Evolutionary conservation across 1,140 invertebrate species (phyloP).

Genomic region (Ectropis grisescens): DNA sequence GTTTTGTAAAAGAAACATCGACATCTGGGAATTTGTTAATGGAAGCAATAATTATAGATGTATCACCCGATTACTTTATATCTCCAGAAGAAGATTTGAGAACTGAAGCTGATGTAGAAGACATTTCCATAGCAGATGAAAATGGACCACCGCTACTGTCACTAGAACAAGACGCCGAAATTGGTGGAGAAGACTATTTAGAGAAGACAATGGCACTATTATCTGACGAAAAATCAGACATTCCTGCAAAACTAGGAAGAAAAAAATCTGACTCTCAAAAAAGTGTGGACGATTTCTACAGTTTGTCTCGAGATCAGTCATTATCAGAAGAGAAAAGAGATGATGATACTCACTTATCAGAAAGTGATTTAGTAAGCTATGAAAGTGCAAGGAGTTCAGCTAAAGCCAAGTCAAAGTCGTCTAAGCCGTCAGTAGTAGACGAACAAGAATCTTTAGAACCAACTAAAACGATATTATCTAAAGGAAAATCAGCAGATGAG

Average conservation of each 20-base stretch:
- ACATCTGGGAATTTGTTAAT: conserved; percentile 88
- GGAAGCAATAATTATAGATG: conserved; percentile 93
- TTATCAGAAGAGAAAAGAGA: conserved; percentile 55
- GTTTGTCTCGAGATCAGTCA: conserved; percentile 65
- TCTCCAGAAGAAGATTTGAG: conserved; percentile 83
- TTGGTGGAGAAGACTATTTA: conserved; percentile 46
- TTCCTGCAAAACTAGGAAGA: conserved; percentile 54
- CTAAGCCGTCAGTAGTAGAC: conserved; percentile 34
- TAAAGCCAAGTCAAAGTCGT: conserved; percentile 47
- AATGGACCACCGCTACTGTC: conserved; percentile 56
- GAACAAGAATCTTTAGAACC: conserved; percentile 31
- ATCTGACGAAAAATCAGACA: conserved; percentile 41
- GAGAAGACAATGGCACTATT: conserved; percentile 50
- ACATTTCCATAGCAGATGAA: conserved; percentile 83
- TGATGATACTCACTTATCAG: conserved; percentile 63
- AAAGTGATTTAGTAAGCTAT: conserved; percentile 73
- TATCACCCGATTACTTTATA: conserved; percentile 86
- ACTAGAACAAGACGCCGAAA: conserved; percentile 43
- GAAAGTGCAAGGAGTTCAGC: conserved; percentile 73
- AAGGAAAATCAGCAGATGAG: conserved; percentile 44
- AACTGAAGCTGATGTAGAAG: conserved; percentile 88
- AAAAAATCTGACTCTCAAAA: conserved; percentile 71
- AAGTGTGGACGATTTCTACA: conserved; percentile 72
- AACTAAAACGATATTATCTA: conserved; percentile 33
- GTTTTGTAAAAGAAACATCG: conserved; percentile 90